Evolutionary conservation across 2,797 vertebrate species (phyloP).

Genomic region (Dendrocincla fuliginosa): DNA sequence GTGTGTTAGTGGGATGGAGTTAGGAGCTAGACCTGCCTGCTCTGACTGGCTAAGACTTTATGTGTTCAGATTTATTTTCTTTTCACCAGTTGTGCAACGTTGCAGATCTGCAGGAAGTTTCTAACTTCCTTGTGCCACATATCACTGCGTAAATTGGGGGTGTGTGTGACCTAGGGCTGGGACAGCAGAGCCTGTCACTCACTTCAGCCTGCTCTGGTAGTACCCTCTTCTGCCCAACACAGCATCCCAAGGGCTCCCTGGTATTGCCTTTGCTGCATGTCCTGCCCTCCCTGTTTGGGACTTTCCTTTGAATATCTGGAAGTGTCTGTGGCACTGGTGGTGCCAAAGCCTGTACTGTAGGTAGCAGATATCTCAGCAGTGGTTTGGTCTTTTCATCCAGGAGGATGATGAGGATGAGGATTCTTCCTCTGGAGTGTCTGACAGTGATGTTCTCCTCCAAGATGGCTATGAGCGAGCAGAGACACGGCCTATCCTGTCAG

Average conservation of each 20-base stretch:
- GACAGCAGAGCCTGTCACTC: background rate
- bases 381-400: conserved; percentile 43
- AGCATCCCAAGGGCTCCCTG: background rate
- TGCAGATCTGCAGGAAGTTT: background rate
- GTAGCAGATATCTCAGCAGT: background rate
- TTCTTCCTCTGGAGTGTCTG: conserved; percentile 87
- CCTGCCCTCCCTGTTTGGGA: background rate
- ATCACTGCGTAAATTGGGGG: background rate
- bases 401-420: conserved; percentile 81
- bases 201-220: background rate
- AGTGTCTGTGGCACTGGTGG: accelerated
- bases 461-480: conserved; percentile 85
- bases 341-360: background rate
- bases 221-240: background rate
- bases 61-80: background rate
- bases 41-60: background rate
- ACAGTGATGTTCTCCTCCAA: conserved; percentile 81
- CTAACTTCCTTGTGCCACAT: background rate
- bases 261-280: background rate
- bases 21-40: background rate
- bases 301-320: background rate
- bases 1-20: background rate
- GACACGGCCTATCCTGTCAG: conserved; percentile 90
- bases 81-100: background rate
- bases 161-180: background rate